Base-by-base conservation (phyloP, 2,888 invertebrate genomes). In the Ganaspis brasiliensis region DNA sequence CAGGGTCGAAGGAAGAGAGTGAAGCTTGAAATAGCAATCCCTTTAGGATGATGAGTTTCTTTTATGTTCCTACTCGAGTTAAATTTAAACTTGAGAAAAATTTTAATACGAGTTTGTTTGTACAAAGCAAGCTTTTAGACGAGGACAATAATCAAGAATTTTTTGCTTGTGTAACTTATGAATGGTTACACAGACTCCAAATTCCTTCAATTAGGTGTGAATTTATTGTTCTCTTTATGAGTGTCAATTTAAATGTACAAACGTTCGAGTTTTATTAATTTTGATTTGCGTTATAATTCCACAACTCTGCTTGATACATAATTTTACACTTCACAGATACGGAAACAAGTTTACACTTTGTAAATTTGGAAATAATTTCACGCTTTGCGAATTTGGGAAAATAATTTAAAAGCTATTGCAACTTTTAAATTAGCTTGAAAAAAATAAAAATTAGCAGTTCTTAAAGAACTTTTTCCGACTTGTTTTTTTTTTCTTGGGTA, bases 361-460 rank as follows among this genome's bases (percentile, higher is more conserved):
- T 6, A 40, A 14, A 14, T 37, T 19, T 14, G 4, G 1, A 19
- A 14, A 45, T 40, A 67, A 45, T 67, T 67, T 45, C 24, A 26
- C 45, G 45, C 24, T 67, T 45, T 67, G 24, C 5, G n/a, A 45
- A 67, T 45, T 45, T 9, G 14, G n/a, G 14, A 67, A 45, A 45
- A 45, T 67, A 67, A 67, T 67, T 45, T 67, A 21, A 45, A 24
- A 8, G 24, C 24, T 67, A n/a, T 45, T 24, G 40, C 14, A 45
- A 67, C 45, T 67, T 45, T 45, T 40, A 45, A 67, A 67, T 45
- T 40, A 45, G 21, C 37, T 67, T 6, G 45, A 14, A 67, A 67
- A 67, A 67, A 67, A 9, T 67, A 67, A 24, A 24, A 67, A 67
- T 67, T 67, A 67, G 21, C 40, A 26, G 45, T 67, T 67, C 10